Evolutionary conservation across 2,888 invertebrate genomes (phyloP).

Genomic region (Nephrotoma appendiculata): DNA sequence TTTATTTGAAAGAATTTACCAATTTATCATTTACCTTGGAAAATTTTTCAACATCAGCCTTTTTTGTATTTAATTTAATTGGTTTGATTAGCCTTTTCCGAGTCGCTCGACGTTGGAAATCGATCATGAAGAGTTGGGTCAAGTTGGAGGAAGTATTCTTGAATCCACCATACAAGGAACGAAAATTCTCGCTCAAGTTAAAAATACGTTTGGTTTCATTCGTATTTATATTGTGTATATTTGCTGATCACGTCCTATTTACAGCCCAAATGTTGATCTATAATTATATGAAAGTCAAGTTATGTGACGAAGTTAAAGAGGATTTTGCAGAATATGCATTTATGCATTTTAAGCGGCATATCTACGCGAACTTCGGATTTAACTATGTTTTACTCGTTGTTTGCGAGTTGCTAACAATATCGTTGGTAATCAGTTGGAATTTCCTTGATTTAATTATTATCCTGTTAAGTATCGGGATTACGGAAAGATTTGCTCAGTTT

Average conservation of each 20-base stretch:
- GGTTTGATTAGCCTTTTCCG: background rate
- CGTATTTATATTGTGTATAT: background rate
- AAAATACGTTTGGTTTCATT: background rate
- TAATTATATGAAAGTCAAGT: background rate
- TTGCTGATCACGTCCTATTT: background rate
- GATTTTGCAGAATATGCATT: background rate
- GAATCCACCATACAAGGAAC: background rate
- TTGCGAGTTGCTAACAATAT: slow-evolving; percentile 23
- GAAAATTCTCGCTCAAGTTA: background rate
- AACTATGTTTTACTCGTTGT: background rate
- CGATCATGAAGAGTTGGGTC: background rate
- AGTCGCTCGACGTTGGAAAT: background rate
- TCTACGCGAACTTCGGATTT: background rate
- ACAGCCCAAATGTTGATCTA: background rate
- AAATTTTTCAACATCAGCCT: background rate
- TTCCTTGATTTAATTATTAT: slow-evolving; percentile 57
- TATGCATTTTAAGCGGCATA: background rate
- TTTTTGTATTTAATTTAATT: background rate
- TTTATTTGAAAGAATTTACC: background rate
- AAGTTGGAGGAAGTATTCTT: background rate
- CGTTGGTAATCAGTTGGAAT: slow-evolving; percentile 54
- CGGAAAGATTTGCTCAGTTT: slow-evolving; percentile 46
- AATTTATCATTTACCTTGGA: background rate
- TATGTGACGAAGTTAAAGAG: background rate
- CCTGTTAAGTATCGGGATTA: slow-evolving; percentile 45